A percentile compares a stretch with the other conserved stretches of the same genome.
Evolutionary conservation across 2,797 vertebrate species (phyloP).

Genomic region (Acrossocheilus wenchowensis): DNA sequence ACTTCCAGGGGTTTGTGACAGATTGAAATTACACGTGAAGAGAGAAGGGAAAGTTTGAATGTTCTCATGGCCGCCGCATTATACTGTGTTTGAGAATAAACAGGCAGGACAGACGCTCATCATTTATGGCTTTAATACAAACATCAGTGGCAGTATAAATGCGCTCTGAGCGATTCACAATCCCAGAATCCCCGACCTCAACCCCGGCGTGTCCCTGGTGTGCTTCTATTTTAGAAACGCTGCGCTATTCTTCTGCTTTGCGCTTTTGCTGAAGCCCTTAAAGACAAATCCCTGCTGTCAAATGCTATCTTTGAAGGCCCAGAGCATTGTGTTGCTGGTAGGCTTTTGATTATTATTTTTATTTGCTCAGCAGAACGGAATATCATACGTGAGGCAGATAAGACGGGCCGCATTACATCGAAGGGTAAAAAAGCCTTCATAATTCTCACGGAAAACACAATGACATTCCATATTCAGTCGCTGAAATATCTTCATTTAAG

Average conservation of each 20-base stretch:
- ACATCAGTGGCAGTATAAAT: conserved; percentile 20
- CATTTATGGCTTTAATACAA: conserved; percentile 42
- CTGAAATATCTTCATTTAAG: background rate
- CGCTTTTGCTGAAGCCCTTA: conserved; percentile 4
- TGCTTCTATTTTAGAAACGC: conserved; percentile 42
- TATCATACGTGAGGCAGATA: conserved; percentile 15
- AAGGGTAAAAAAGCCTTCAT: background rate
- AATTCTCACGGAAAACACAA: background rate
- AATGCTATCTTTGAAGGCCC: conserved; percentile 13
- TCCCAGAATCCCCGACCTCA: conserved; percentile 32
- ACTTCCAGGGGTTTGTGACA: no score
- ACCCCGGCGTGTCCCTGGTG: conserved; percentile 20
- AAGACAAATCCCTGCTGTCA: conserved; percentile 35
- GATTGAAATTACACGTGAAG: background rate
- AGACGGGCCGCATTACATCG: background rate
- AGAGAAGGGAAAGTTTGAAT: background rate
- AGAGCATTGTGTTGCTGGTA: conserved; percentile 2
- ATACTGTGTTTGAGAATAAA: conserved; percentile 3
- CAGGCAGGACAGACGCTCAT: conserved; percentile 38
- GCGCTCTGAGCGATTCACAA: conserved; percentile 40
- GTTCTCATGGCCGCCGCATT: background rate
- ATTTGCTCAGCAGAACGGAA: conserved; percentile 2
- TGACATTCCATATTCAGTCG: background rate
- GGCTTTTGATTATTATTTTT: conserved; percentile 13
- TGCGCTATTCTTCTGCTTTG: conserved; percentile 1